Evolutionary conservation across 2,797 vertebrate species (phyloP), one percentile per base, ranked within the genome.

Genomic region (Saxicola maurus): DNA sequence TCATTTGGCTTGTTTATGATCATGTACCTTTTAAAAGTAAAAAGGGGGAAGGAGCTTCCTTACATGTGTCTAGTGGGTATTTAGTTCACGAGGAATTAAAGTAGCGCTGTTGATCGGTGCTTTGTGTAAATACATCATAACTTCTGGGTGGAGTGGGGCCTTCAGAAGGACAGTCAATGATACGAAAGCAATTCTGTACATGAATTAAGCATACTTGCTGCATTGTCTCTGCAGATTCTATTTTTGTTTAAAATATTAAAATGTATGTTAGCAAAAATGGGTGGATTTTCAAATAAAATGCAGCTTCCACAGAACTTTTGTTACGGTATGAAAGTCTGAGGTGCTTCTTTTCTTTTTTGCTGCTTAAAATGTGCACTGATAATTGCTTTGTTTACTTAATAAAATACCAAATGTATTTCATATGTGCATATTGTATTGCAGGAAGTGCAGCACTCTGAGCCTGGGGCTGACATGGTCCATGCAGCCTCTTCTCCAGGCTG

Each of bases 211-310:
- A 98, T 98, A 98, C 98, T 98, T 98, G 97, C 98, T 98, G 98
- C 98, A 98, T 98, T 98, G 98, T 98, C 98, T 98, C 97, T 98
- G 98, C 98, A 98, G 98, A 98, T 98, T 99, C 98, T 99, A 98
- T 98, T 98, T 98, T 99, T 99, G 98, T 98, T 99, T 98, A 98
- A 98, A 98, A 99, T 99, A 98, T 97, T 98, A 97, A 97, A 98
- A 98, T 97, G 98, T 97, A 98, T 97, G 98, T 99, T 99, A 98
- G 98, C 98, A 98, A 98, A 98, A 98, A 98, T 98, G 97, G 98
- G 98, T 99, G 98, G 98, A 99, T 99, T 99, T 99, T 98, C 98
- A 99, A 99, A 99, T 99, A 99, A 99, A 98, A 98, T 98, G 97
- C 98, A 98, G 98, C 98, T 99, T 99, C 98, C 98, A 98, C 98